A percentile compares a stretch with the other conserved stretches of the same genome.
phyloP scores from a whole-genome alignment of 2,888 invertebrate species.

The Oxycera nigricornis region DNA sequence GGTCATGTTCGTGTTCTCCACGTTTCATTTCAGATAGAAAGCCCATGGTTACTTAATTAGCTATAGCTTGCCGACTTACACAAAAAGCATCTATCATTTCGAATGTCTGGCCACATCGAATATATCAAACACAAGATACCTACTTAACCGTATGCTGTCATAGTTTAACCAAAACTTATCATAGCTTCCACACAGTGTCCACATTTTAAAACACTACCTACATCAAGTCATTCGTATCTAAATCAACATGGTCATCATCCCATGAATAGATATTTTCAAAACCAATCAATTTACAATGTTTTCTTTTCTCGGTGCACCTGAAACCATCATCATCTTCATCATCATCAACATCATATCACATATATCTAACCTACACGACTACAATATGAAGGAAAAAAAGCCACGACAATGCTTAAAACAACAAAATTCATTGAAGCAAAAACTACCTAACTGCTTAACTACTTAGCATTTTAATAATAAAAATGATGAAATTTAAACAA shows the following conservation, averaged over 20 bases:
- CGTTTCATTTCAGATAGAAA: too few relatives aligned
- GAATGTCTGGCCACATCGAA: too few relatives aligned
- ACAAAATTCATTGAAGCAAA: neutral
- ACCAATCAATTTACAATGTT: slow-evolving; percentile 15
- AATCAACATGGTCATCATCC: neutral
- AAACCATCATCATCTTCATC: neutral
- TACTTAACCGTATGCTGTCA: too few relatives aligned
- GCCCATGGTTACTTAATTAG: too few relatives aligned
- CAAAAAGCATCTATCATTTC: too few relatives aligned
- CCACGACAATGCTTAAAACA: neutral
- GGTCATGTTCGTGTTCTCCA: too few relatives aligned
- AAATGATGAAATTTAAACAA: slow-evolving; percentile 27
- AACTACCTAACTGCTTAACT: slow-evolving; percentile 11
- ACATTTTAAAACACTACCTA: too few relatives aligned
- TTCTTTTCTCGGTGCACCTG: neutral
- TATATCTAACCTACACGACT: neutral
- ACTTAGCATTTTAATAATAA: slow-evolving; percentile 25
- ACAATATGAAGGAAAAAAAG: neutral
- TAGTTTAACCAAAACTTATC: too few relatives aligned
- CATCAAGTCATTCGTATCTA: neutral
- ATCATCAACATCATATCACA: neutral
- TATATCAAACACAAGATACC: too few relatives aligned
- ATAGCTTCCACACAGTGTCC: too few relatives aligned
- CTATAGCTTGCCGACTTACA: too few relatives aligned
- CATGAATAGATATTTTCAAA: neutral